Evolutionary conservation across 2,888 invertebrate species (phyloP), one percentile per base, ranked within the genome.

Genomic region (Diarsia dahlii): DNA sequence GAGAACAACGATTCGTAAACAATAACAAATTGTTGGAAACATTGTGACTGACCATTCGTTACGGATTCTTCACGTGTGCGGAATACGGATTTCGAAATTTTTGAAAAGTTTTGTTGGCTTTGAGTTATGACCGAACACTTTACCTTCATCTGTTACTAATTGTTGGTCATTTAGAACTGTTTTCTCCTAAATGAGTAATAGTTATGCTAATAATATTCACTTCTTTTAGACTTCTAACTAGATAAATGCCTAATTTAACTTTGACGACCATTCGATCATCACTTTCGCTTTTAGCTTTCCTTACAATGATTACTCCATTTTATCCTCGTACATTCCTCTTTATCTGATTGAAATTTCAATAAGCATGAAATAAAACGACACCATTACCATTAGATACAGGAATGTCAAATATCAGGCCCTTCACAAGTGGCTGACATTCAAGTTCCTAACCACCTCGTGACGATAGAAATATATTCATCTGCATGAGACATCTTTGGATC

Each of bases 321-420:
- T 63, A 45, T n/a, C 6, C 8, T n/a, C 6, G n/a, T 23, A 63
- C 34, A 73, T 34, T 34, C n/a, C 4, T 62, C 23, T 56, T 13
- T 71, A 84, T 46, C 64, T 46, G 54, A 64, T 68, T 48, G 45
- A 58, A 80, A 68, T 74, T 71, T 69, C 28, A 74, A 79, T 50
- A 68, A 50, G 52, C 20, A 54, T 68, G 79, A 79, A 83, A 79
- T 74, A 70, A 84, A 79, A 83, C 69, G 74, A n/a, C 83, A 79
- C 60, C 60, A 76, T 76, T 82, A 76, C 60, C 58, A 76, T 77
- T 81, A 76, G 71, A 68, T 67, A 71, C 18, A 81, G 71, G 75
- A 78, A 81, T 84, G 74, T 69, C 82, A 86, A 88, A 88, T 79
- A 88, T 83, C 87, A 78, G 70, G 66, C 83, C 85, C 81, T 83